Evolutionary conservation across 2,888 invertebrate species (phyloP), one percentile per base, ranked within the genome.

Genomic region (Meghimatium bilineatum): DNA sequence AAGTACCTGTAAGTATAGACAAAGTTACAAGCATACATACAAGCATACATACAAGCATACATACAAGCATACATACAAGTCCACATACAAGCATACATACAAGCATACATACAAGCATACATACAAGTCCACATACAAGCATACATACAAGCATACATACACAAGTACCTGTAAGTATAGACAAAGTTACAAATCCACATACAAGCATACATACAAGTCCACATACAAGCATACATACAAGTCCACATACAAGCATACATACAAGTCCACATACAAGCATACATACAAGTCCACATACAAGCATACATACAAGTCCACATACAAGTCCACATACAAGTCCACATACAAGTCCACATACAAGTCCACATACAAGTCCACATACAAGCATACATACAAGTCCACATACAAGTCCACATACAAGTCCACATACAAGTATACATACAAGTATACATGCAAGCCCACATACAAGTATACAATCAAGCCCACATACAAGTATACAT

Each of bases 291-390:
- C 8, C 36, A 23, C 14, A 32, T 52, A 56, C 6, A 78, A 17
- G 63, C 5, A 78, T 52, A 63, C 0, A 1, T 52, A 71, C 8
- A 71, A 69, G 38, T n/a, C 32, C 38, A 83, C 52, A 71, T n/a
- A n/a, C n/a, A n/a, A n/a, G n/a, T n/a, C n/a, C n/a, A n/a, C n/a
- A n/a, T n/a, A n/a, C n/a, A n/a, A n/a, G n/a, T n/a, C n/a, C 29
- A 82, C 67, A 75, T 63, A 82, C 49, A 66, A 63, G 66, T 52
- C 29, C 52, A 82, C 49, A 66, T 38, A 82, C 34, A 44, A 29
- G 66, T 60, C 60, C 67, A 82, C 75, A 82, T 67, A 82, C 66
- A 82, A 29, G 66, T 63, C 60, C 44, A 44, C 44, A 82, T 44
- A 75, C 34, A 82, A 34, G 32, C 63, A 75, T 44, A 75, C 44